Evolutionary conservation across 2,888 invertebrate genomes (phyloP), one percentile per base, ranked within the genome.

Genomic region (Crioceris asparagi): DNA sequence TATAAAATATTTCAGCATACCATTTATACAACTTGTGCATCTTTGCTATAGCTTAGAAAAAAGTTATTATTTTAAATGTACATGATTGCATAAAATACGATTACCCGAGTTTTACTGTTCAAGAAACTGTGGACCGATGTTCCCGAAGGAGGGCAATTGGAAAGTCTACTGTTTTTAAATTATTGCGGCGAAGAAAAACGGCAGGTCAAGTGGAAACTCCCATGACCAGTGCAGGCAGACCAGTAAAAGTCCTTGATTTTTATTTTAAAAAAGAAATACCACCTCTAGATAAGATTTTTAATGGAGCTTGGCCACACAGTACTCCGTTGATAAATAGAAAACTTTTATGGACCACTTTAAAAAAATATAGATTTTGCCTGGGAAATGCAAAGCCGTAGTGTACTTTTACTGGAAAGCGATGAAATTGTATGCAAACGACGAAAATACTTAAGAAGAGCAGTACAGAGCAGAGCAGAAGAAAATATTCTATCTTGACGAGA

Each of bases 221-320:
- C 18, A 36, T 30, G 30, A 30, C 17, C 29, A 36, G 16, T 29
- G 11, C 36, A 30, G 29, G 18, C 26, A 36, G 12, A 29, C 21
- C 36, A 36, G 29, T 27, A 36, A 30, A 36, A 30, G 19, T 36
- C 29, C 14, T 36, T 30, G 17, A 36, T 36, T 36, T 36, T 36
- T 36, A 36, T 36, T 36, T 35, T 2, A 36, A 19, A 29, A 19
- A 18, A 36, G 17, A 36, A 36, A 36, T 32, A 18, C 32, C 29
- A 18, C 17, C 36, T 5, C 16, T 35, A 16, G 35, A 26, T 29
- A 26, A 26, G 23, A 35, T 35, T 35, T n/a, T 35, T 29, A 17
- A 18, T 19, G 29, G n/a, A n/a, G 19, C 3, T 25, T 25, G 25
- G 25, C 25, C 25, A 25, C 11, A 25, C 25, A 25, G 25, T 25